Evolutionary conservation across 2,888 invertebrate genomes (phyloP), one percentile per base, ranked within the genome.

Genomic region (Tetrapedia diversipes): DNA sequence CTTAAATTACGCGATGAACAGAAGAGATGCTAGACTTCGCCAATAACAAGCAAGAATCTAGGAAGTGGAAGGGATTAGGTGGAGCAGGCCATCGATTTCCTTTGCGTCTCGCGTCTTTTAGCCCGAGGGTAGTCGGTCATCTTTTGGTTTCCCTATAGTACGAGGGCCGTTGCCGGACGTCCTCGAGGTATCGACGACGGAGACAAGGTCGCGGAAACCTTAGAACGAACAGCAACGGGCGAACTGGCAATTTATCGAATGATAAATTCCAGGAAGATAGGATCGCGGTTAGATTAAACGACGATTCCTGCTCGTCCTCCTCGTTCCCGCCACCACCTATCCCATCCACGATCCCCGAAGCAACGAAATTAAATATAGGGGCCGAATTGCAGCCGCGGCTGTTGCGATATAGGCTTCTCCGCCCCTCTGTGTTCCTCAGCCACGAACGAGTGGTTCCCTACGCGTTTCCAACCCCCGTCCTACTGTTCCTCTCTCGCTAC

Each of bases 281-380:
- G 87, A 91, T 90, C 91, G 87, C 88, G 88, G 89, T 90, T 90
- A 89, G 91, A 91, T 91, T 91, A 91, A 91, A 91, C 89, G 90
- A 86, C 89, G 86, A 90, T 89, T 90, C 85, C 81, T 86, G 77
- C 74, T 76, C 77, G 70, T 74, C 67, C 75, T 81, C 66, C 70
- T n/a, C 74, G 68, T 64, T 72, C 70, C 75, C n/a, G n/a, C n/a
- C 32, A 67, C 80, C 73, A 67, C 79, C 80, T 83, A 82, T 64
- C 59, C 79, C 81, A 79, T 79, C 81, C 79, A 82, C 82, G 64
- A 83, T 69, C 74, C 73, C 72, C 75, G 72, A 81, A 79, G 78
- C 78, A 84, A 69, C 82, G 88, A 91, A 90, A 90, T 90, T 90
- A 91, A 90, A 90, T 90, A 91, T 91, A 89, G 89, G 82, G 87